Conservation (phyloP, 92 coral and sea anemone genomes). For the Phenganax subtilis region DNA sequence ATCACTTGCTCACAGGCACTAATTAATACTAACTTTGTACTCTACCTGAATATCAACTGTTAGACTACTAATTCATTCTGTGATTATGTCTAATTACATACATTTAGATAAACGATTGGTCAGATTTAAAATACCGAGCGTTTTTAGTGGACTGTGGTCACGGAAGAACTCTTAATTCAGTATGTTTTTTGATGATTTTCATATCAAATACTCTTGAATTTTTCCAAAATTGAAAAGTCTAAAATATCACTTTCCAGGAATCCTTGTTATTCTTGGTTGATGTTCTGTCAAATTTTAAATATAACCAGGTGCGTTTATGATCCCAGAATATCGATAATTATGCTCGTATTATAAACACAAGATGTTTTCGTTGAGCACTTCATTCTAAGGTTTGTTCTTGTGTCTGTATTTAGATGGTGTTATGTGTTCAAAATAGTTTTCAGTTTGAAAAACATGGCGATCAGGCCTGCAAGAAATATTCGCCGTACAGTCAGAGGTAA, state of each 20-base stretch:
- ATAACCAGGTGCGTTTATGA: constrained; percentile 58
- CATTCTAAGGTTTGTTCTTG: neutral
- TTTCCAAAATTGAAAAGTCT: neutral
- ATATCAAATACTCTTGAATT: neutral
- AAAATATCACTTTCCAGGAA: constrained; percentile 52
- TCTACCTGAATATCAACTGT: too few relatives aligned
- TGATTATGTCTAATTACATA: neutral
- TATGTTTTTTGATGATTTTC: constrained; percentile 31
- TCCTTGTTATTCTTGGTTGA: constrained; percentile 68
- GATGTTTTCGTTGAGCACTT: too few relatives aligned
- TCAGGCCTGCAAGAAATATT: constrained; percentile 58
- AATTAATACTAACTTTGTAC: too few relatives aligned
- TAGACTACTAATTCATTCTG: neutral
- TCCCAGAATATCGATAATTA: too few relatives aligned
- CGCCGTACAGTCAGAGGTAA: constrained; percentile 78
- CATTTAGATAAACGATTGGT: constrained; percentile 85
- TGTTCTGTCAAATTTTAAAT: constrained; percentile 66
- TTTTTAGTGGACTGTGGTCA: constrained; percentile 76
- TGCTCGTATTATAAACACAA: too few relatives aligned
- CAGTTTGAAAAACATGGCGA: constrained; percentile 62
- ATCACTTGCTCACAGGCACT: too few relatives aligned
- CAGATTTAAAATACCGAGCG: constrained; percentile 75
- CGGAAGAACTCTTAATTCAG: constrained; percentile 80
- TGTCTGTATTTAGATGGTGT: constrained; percentile 28
- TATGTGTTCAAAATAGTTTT: constrained; percentile 75